These are phyloP conservation scores for Speoplatyrhinus poulsoni DNA, from an alignment of 2,113 vertebrate genomes.

Conservation along the genomic window DNA sequence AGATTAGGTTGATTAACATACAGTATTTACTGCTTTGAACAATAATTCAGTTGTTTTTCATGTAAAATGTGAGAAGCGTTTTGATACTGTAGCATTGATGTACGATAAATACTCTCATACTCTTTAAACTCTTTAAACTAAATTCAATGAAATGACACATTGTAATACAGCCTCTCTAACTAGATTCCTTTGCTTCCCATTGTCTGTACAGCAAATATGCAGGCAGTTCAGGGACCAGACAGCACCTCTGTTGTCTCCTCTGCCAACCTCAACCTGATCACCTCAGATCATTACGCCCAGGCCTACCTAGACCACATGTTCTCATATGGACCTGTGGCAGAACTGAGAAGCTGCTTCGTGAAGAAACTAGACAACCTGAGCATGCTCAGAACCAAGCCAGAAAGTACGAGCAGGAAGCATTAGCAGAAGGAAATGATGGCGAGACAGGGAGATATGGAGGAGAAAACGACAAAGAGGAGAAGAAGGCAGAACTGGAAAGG, in stretches of 20 bases:
- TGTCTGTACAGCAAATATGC: slow-evolving; percentile 41
- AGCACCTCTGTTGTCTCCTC: background rate
- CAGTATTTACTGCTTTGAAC: no score
- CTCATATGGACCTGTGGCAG: slow-evolving; percentile 51
- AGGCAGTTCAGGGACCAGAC: slow-evolving; percentile 1
- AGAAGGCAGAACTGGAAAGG: background rate
- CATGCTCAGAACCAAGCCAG: background rate
- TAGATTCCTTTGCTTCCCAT: background rate
- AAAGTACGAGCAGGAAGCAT: background rate
- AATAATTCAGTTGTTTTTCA: no score
- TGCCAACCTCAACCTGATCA: slow-evolving; percentile 54
- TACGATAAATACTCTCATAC: no score
- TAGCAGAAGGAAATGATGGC: background rate
- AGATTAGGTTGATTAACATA: no score
- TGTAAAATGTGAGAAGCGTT: no score
- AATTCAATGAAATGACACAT: no score
- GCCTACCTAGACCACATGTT: slow-evolving; percentile 63
- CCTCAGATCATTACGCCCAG: slow-evolving; percentile 58
- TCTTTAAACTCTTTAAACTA: no score
- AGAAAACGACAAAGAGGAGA: background rate
- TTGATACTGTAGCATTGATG: no score
- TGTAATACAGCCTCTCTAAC: no score
- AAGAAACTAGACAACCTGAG: slow-evolving; percentile 29
- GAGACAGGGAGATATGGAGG: background rate
- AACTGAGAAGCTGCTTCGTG: slow-evolving; percentile 56